Evolutionary conservation across 2,888 invertebrate genomes (phyloP).

Genomic region (Odontothrips loti): DNA sequence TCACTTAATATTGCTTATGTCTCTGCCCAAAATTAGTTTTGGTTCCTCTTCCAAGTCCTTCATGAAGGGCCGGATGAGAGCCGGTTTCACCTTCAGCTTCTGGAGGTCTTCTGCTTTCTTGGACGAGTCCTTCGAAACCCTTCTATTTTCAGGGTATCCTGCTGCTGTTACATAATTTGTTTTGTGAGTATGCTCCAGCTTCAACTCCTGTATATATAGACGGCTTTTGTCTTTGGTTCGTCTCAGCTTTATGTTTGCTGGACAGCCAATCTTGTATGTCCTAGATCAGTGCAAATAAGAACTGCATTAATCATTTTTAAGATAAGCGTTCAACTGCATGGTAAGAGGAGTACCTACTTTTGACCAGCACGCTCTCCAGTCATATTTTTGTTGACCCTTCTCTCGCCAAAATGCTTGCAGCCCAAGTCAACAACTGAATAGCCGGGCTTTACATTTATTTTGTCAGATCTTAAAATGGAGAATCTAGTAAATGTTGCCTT

Average conservation of each 20-base stretch:
- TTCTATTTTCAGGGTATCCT: not conserved
- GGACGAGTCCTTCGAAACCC: not conserved
- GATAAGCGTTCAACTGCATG: not conserved
- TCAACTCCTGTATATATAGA: not conserved
- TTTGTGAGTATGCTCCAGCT: not conserved
- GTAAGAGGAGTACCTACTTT: not conserved
- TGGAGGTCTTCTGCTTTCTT: not conserved
- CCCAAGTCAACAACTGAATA: not conserved
- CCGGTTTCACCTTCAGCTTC: not conserved
- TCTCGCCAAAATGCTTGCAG: not conserved
- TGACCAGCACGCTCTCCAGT: not conserved
- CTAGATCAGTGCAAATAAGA: not conserved
- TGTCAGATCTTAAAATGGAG: not conserved
- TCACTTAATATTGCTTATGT: not conserved
- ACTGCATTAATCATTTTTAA: not conserved
- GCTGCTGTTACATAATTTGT: not conserved
- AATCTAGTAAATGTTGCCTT: not conserved
- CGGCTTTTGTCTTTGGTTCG: not conserved
- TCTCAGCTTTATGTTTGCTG: not conserved
- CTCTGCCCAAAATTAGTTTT: not conserved
- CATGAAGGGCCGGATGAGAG: not conserved
- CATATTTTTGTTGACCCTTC: not conserved
- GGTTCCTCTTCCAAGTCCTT: not conserved
- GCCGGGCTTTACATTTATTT: not conserved
- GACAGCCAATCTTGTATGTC: not conserved